Base-by-base conservation (phyloP, 2,797 vertebrate species). In the Cyclopterus lumpus region DNA sequence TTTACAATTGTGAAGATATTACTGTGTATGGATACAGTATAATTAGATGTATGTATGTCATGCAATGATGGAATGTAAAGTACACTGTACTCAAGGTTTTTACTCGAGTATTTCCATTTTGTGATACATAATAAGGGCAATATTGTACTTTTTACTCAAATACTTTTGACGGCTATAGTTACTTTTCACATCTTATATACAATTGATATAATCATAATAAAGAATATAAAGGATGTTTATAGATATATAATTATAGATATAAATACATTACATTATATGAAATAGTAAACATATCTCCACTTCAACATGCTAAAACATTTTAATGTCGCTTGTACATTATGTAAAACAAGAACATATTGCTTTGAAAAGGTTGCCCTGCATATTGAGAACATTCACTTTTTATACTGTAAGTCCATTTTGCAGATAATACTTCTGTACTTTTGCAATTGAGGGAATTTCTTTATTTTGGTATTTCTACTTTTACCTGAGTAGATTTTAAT, bases 61-160 rank as follows among this genome's bases (percentile, higher is more conserved):
- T 36, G 11, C 32, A 36, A 57, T n/a, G 20, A 34, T 57, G 55
- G 9, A 30, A 55, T 8, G 3, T 55, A 55, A 55, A 55, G 26
- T 18, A 55, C 15, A 26, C 28, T 55, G 36, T 55, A 54, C 24
- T 54, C 26, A 28, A 55, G 26, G 53, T 28, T 55, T 55, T 28
- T 54, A 54, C 15, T 28, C 3, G 15, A 44, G 42, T 55, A 30
- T 28, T 55, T 55, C 15, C 26, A 55, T 30, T 28, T 55, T 55
- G 4, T 55, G 3, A 55, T 18, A 38, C 38, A 30, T 16, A 30
- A 18, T 30, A 55, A 55, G 24, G 53, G 26, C 32, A 57, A 58
- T 34, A 58, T 58, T 58, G 28, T 58, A 58, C 55, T 58, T 58
- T 58, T 55, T 30, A 55, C 26, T 55, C 6, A 55, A 30, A 55